These are phyloP conservation scores for Himalopsyche japonica DNA, from an alignment of 2,888 invertebrate genomes.

Conservation along the genomic window DNA sequence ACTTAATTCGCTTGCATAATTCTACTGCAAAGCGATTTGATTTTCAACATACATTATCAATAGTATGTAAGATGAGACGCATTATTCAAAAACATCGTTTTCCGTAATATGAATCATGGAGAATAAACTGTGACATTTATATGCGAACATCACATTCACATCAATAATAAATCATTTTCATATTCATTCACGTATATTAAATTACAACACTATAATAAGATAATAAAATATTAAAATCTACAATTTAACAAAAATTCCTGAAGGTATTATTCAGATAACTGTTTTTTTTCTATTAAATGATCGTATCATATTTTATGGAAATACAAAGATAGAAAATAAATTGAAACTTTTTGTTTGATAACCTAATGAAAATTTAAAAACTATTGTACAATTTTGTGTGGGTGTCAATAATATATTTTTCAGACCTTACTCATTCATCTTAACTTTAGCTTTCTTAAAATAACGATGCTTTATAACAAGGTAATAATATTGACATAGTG, in stretches of 20 bases:
- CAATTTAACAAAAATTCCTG: background rate
- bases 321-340: too few relatives aligned
- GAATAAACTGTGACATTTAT: background rate
- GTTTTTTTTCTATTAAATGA: too few relatives aligned
- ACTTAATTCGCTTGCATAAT: background rate
- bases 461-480: too few relatives aligned
- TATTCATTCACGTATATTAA: background rate
- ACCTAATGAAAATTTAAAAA: too few relatives aligned
- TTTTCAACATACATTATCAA: background rate
- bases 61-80: background rate
- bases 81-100: background rate
- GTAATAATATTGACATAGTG: too few relatives aligned
- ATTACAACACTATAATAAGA: background rate
- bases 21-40: background rate
- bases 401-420: too few relatives aligned
- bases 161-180: background rate
- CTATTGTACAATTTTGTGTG: too few relatives aligned
- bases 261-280: too few relatives aligned
- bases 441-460: too few relatives aligned
- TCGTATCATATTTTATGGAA: too few relatives aligned
- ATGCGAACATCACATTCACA: background rate
- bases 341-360: too few relatives aligned
- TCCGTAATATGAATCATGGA: background rate
- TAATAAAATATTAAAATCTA: background rate
- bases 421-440: too few relatives aligned